Conservation (phyloP, 2,888 invertebrate species). For the Actias luna region DNA sequence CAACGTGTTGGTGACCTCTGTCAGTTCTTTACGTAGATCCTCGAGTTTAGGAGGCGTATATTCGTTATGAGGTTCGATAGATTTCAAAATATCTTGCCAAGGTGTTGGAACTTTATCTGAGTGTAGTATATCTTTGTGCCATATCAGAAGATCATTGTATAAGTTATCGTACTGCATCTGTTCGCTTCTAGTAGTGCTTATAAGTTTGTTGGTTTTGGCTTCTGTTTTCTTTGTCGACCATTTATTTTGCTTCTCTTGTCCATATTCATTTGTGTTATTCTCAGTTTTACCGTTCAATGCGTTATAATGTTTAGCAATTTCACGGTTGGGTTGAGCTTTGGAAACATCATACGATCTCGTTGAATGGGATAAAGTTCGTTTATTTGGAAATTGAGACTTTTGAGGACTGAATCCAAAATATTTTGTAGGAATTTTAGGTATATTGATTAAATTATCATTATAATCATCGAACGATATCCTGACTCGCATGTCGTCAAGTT, state of each 20-base stretch:
- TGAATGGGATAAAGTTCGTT: not conserved
- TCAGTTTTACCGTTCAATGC: not conserved
- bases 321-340: too few relatives aligned
- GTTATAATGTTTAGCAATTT: not conserved
- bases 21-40: slow-evolving; percentile 30
- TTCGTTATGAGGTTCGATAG: slow-evolving; percentile 21
- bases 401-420: not conserved
- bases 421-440: not conserved
- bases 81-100: slow-evolving; percentile 34
- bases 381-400: not conserved
- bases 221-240: not conserved
- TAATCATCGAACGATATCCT: not conserved
- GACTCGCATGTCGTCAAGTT: not conserved
- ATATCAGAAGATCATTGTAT: slow-evolving; percentile 48
- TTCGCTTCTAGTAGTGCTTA: not conserved
- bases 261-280: not conserved
- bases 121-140: slow-evolving; percentile 50
- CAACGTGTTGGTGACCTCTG: slow-evolving; percentile 23
- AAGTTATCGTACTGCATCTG: slow-evolving; percentile 33
- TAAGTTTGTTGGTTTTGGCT: not conserved
- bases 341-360: not conserved
- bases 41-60: slow-evolving; percentile 29
- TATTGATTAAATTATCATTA: not conserved
- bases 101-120: slow-evolving; percentile 31
- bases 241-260: not conserved